A percentile compares a stretch with the other conserved stretches of the same genome.
Evolutionary conservation across 2,113 vertebrate species (phyloP).

Genomic region (Numida meleagris): DNA sequence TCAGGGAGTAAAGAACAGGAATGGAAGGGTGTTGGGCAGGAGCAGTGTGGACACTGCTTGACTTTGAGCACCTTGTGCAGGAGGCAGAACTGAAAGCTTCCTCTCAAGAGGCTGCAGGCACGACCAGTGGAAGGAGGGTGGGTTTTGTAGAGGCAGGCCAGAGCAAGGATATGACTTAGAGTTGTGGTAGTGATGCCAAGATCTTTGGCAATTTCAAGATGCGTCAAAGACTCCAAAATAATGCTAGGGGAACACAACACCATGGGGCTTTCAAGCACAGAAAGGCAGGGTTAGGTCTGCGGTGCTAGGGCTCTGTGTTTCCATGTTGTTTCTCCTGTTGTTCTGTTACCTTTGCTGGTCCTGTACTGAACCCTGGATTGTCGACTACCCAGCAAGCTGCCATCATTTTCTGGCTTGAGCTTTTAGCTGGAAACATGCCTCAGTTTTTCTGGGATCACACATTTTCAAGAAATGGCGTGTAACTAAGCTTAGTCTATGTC

Average conservation of each 20-base stretch:
- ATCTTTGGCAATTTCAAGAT: background rate
- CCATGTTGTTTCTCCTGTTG: background rate
- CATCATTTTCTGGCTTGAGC: background rate
- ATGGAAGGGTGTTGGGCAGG: background rate
- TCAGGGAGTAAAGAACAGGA: background rate
- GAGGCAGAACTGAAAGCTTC: background rate
- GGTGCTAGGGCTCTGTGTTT: background rate
- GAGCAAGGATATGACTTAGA: background rate
- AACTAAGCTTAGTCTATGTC: background rate
- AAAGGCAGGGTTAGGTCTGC: background rate
- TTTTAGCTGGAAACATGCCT: background rate
- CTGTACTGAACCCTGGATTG: background rate
- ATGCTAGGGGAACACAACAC: background rate
- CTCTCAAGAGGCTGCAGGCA: background rate
- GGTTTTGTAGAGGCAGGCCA: background rate
- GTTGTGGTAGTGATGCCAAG: background rate
- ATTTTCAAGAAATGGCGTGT: background rate
- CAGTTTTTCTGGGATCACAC: background rate
- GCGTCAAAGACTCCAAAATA: background rate
- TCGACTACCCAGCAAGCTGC: rapidly evolving
- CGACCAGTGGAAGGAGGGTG: background rate
- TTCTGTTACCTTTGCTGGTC: background rate
- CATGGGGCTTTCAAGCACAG: rapidly evolving
- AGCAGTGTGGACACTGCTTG: background rate
- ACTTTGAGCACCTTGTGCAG: background rate